Evolutionary conservation across 37 sponge, comb jelly and placozoan genomes (phyloP), one percentile per base, ranked within the genome.

Genomic region (Chondrosia reniformis): DNA sequence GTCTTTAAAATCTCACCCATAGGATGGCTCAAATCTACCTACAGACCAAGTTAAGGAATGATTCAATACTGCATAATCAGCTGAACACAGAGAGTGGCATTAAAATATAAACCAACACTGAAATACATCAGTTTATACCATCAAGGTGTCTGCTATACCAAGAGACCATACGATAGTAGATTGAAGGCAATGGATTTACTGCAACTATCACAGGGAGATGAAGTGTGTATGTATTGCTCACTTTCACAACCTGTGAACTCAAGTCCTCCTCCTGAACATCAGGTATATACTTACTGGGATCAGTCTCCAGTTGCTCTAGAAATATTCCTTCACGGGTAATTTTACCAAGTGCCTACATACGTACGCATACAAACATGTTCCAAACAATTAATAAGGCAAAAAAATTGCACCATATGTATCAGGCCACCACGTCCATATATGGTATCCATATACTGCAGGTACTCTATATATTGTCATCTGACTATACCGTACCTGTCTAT

Each of bases 251-350:
- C 17, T 84, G 71, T 0, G 17, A 62, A 45, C 45, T 42, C 36
- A 84, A 71, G 10, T 77, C 28, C 21, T 59, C 67, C 8, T 77
- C 71, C 40, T 55, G 61, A 15, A 84, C 78, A 22, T 84, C 78
- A 15, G 84, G 84, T 40, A 84, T 55, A 74, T 78, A 84, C 44
- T 78, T 69, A 17, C 72, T 34, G 32, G 84, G 84, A 45, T 84
- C 74, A 15, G 63, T 55, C 61, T 84, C 84, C 24, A 84, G 72
- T 46, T 84, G 78, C 46, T 84, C 84, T 43, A 84, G 49, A 76
- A 78, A 84, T 36, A 84, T 79, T 13, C 84, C 84, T 43, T 84
- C 78, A 2, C 25, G 55, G 25, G 84, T 84, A 19, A 84, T 84
- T 79, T 84, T 84, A 37, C 84, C 84, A 33, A 84, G 58, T 42